Conservation (phyloP, 2,888 invertebrate genomes). For the Hetaerina titia region DNA sequence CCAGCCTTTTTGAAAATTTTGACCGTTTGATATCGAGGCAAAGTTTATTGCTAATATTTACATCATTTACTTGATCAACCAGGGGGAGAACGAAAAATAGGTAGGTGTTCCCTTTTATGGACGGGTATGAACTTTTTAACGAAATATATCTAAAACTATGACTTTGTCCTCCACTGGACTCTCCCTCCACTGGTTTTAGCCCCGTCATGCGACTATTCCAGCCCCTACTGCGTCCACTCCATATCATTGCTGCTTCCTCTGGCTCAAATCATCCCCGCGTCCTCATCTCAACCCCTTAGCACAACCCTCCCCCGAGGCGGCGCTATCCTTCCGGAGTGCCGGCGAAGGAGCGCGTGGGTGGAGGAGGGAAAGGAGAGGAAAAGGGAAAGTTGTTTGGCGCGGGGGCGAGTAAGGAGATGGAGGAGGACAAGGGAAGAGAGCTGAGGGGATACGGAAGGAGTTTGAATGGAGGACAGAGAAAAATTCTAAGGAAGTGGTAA, state of each 20-base stretch:
- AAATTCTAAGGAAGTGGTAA: slow-evolving; percentile 19
- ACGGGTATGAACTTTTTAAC: no score
- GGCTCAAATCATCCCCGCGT: background rate
- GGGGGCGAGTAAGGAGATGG: background rate
- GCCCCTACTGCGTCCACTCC: background rate
- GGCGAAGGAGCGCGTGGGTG: background rate
- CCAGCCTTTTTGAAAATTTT: background rate
- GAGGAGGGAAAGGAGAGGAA: background rate
- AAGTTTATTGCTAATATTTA: background rate
- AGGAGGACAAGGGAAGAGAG: background rate
- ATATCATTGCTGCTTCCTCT: background rate
- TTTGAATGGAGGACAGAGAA: background rate
- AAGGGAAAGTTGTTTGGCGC: background rate
- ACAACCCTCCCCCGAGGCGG: background rate
- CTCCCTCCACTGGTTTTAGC: slow-evolving; percentile 17
- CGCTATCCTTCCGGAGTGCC: background rate
- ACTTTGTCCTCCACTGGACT: background rate
- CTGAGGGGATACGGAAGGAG: background rate
- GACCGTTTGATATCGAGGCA: background rate
- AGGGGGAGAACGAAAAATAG: no score
- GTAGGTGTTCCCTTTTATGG: no score
- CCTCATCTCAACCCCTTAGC: background rate
- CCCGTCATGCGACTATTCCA: background rate
- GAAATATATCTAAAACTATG: no score
- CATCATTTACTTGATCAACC: no score